A percentile compares a stretch with the other conserved stretches of the same genome.
Conservation (phyloP, 2,797 vertebrate genomes). For the Phoebastria nigripes region DNA sequence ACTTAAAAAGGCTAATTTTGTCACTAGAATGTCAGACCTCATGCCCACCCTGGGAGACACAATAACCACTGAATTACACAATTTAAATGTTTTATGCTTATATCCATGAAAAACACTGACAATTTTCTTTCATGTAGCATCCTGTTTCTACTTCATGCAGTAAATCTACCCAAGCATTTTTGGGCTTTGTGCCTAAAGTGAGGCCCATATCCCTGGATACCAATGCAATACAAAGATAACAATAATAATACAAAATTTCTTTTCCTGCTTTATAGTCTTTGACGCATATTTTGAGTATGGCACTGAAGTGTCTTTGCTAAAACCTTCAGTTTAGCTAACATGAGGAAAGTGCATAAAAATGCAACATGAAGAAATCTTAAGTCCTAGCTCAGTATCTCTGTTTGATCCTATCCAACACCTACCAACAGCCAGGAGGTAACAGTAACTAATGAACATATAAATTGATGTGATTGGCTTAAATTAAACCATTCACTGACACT, state of each 20-base stretch:
- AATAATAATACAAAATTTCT: not conserved
- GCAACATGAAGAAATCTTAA: not conserved
- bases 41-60: not conserved
- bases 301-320: not conserved
- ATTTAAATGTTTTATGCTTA: not conserved
- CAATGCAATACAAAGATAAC: not conserved
- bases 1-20: slow-evolving; percentile 18
- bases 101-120: not conserved
- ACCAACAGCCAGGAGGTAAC: not conserved
- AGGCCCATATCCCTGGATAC: not conserved
- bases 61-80: slow-evolving; percentile 7
- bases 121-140: not conserved
- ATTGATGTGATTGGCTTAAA: not conserved
- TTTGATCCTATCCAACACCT: not conserved
- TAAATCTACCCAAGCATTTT: not conserved
- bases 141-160: not conserved
- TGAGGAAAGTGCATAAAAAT: not conserved
- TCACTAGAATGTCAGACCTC: slow-evolving; percentile 24
- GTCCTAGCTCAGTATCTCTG: not conserved
- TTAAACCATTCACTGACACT: not conserved
- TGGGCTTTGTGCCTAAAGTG: not conserved
- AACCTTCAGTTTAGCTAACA: not conserved
- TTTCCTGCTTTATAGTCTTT: not conserved
- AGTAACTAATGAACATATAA: not conserved
- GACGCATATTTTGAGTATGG: not conserved